phyloP scores from a whole-genome alignment of 2,113 vertebrate genomes.

The Etia nguti region DNA sequence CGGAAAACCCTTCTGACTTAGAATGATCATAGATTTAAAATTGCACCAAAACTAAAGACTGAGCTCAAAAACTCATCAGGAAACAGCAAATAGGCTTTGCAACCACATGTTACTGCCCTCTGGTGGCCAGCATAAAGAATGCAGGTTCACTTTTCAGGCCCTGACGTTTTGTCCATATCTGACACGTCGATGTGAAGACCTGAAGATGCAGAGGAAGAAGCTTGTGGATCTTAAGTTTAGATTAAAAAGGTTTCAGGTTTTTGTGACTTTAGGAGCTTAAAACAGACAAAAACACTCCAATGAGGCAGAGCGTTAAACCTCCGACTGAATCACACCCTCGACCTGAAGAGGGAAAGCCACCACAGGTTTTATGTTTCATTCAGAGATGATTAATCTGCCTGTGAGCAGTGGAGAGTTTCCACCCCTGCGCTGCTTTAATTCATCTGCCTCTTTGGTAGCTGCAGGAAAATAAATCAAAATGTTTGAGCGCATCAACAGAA shows the following conservation, averaged over 20 bases:
- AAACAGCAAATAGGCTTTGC: not conserved
- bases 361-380: not conserved
- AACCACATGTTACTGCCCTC: not conserved
- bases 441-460: not conserved
- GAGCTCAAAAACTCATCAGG: not conserved
- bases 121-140: not conserved
- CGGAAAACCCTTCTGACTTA: not conserved
- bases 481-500: not conserved
- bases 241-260: fast-evolving
- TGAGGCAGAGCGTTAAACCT: not conserved
- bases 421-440: not conserved
- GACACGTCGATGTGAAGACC: fast-evolving
- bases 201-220: not conserved
- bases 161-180: fast-evolving
- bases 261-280: not conserved
- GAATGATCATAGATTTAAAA: not conserved
- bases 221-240: not conserved
- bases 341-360: not conserved
- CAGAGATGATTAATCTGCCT: not conserved
- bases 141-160: not conserved
- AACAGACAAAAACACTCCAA: not conserved
- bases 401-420: not conserved
- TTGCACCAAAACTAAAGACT: not conserved
- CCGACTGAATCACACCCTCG: fast-evolving
- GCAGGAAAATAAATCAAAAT: not conserved